A percentile compares a stretch with the other conserved stretches of the same genome.
Conservation (phyloP, 1,140 invertebrate genomes). For the Whitmania pigra region DNA sequence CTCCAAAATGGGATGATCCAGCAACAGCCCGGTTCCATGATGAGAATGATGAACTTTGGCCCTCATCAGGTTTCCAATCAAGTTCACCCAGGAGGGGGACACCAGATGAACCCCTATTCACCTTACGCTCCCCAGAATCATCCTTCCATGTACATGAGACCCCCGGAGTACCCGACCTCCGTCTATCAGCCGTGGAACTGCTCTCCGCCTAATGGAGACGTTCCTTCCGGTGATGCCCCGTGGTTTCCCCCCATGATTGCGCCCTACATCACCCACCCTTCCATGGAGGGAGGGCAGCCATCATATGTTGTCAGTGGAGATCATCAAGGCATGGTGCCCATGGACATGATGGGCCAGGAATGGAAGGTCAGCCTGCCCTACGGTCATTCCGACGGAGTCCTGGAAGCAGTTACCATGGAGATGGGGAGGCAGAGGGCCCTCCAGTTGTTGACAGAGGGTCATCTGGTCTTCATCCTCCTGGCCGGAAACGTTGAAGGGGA, state of each 20-base stretch:
- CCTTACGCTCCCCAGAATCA: neutral
- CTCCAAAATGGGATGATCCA: slow-evolving; percentile 3
- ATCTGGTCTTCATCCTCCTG: neutral
- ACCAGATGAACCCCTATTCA: slow-evolving; percentile 2
- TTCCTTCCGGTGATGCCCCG: neutral
- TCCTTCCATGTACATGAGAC: slow-evolving; percentile 9
- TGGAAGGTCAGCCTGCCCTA: neutral
- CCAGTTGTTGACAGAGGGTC: neutral
- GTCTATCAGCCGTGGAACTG: slow-evolving; percentile 3
- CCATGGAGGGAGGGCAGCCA: neutral
- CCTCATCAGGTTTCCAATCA: neutral
- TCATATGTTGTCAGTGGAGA: neutral
- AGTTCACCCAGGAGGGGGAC: too few relatives aligned
- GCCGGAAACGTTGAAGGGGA: neutral
- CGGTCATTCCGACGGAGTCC: neutral
- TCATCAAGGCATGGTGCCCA: too few relatives aligned
- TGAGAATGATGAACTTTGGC: slow-evolving; percentile 7
- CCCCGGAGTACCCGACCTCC: neutral
- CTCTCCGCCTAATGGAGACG: neutral
- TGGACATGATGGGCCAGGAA: neutral
- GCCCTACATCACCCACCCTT: neutral
- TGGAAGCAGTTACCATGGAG: neutral
- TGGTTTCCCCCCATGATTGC: neutral
- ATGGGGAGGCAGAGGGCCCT: slow-evolving; percentile 4
- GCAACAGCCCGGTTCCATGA: neutral